phyloP scores from a whole-genome alignment of 2,113 vertebrate genomes.

The Tringa solitaria region DNA sequence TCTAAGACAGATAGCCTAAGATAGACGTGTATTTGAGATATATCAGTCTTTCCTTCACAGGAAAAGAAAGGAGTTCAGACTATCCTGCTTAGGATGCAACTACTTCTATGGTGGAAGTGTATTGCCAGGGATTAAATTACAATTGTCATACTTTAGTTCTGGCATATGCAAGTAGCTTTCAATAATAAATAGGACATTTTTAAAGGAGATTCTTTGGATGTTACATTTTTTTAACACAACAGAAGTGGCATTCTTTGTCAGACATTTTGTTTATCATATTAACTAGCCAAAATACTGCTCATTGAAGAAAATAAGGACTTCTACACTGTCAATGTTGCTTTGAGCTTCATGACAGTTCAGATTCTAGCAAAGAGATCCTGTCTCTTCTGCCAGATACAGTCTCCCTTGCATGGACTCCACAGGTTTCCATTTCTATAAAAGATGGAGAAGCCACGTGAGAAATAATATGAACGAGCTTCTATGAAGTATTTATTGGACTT shows the following conservation, averaged over 20 bases:
- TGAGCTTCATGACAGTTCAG: not conserved
- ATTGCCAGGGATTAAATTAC: not conserved
- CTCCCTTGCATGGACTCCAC: not conserved
- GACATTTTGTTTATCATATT: not conserved
- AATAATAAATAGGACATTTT: not conserved
- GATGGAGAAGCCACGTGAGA: not conserved
- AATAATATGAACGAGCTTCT: not conserved
- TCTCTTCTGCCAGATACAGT: not conserved
- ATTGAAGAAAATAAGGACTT: not conserved
- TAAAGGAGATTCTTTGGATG: not conserved
- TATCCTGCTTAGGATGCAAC: not conserved
- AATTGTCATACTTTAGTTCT: not conserved
- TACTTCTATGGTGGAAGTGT: not conserved
- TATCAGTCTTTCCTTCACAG: not conserved
- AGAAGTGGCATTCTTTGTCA: not conserved
- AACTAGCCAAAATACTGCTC: not conserved
- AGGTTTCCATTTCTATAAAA: not conserved
- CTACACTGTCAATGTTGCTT: not conserved
- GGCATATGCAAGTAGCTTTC: not conserved
- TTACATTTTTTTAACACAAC: not conserved
- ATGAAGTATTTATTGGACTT: not conserved
- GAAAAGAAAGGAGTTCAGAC: not conserved
- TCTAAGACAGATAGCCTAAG: not conserved
- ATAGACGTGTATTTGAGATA: not conserved
- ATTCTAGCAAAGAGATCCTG: not conserved